Base-by-base conservation (phyloP, 2,888 invertebrate genomes). In the Caradrina clavipalpis region DNA sequence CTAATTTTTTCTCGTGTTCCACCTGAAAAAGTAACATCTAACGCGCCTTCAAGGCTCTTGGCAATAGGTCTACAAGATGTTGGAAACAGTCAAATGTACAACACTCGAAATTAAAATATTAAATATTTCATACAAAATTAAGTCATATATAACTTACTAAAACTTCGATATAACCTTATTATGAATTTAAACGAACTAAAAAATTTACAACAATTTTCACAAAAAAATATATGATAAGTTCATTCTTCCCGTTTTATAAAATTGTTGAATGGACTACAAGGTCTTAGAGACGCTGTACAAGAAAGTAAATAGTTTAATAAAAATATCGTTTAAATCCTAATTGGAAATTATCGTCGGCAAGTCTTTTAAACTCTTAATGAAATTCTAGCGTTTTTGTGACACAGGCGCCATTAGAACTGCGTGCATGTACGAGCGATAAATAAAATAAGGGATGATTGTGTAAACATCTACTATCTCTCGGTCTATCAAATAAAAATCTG, bases 331-430 rank as follows among this genome's bases (percentile, higher is more conserved):
- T 69, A 80, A 71, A 61, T 70, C 74, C 72, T 72, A 76, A 80
- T 82, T 73, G 35, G 31, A 78, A 70, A 77, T 82, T 69, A 80
- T 80, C 78, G 65, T 66, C 54, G 17, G 60, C 50, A 51, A 81
- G 66, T 61, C 67, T 82, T 80, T 77, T 69, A 80, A 74, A 68
- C 68, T 74, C 65, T 77, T 80, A 75, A 75, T 78, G 53, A 81
- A 82, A 80, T 82, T 80, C 66, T 74, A 74, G 67, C 55, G 69
- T 80, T 81, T 80, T 80, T 80, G 72, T 80, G 74, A 70, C 70
- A 66, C 45, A 42, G 31, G 7, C 47, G 68, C 82, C 62, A 74
- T 63, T 21, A 77, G 10, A 69, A 11, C 53, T 17, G 58, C 79
- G 69, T n/a, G 19, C 2, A 15, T 21, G 2, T 15, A 56, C 10